Evolutionary conservation across 2,888 invertebrate species (phyloP).

Genomic region (Melieria omissa): DNA sequence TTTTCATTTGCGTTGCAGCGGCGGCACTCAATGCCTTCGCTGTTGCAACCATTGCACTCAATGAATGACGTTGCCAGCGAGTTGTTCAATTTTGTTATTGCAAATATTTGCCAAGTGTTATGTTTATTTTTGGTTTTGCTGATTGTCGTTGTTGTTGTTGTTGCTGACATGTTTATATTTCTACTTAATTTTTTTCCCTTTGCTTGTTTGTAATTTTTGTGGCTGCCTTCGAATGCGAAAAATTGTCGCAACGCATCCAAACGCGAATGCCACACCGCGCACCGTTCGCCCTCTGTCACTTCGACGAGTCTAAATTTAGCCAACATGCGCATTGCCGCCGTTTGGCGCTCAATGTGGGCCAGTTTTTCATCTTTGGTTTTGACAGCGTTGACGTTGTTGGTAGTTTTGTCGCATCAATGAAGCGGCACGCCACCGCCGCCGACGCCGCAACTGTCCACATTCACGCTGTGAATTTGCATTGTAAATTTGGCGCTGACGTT

Average conservation of each 20-base stretch:
- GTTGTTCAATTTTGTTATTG: neutral
- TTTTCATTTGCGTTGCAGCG: neutral
- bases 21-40: no score
- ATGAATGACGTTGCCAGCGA: constrained; percentile 28
- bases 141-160: neutral
- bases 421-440: no score
- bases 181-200: neutral
- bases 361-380: no score
- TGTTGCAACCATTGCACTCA: neutral
- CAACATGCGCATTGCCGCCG: no score
- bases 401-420: no score
- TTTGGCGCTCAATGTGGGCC: no score
- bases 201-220: neutral
- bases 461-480: no score
- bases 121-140: neutral
- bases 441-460: no score
- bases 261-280: neutral
- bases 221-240: neutral
- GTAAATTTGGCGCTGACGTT: no score
- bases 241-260: constrained; percentile 3
- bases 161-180: neutral
- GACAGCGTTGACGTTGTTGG: no score
- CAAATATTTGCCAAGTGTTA: neutral
- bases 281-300: neutral
- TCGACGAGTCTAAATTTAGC: no score